These are phyloP conservation scores for Myzus persicae DNA, from an alignment of 1,140 invertebrate genomes.

Conservation along the genomic window DNA sequence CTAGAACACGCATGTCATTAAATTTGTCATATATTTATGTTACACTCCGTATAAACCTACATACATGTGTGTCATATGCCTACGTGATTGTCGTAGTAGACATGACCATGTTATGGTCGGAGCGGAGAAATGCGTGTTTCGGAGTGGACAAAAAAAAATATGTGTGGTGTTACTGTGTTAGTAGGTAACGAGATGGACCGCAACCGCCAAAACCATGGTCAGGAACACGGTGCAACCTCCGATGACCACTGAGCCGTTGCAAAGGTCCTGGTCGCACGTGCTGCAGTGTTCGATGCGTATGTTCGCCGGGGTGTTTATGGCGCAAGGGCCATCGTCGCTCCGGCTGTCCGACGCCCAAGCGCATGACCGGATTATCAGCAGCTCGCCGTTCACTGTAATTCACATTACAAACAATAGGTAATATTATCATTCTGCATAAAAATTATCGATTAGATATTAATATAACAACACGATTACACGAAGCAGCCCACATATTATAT, in stretches of 20 bases:
- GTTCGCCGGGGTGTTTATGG: conserved; percentile 65
- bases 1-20: no score
- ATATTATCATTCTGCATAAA: not conserved
- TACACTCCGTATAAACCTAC: no score
- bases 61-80: not conserved
- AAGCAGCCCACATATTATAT: no score
- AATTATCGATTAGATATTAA: not conserved
- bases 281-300: conserved; percentile 66
- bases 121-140: not conserved
- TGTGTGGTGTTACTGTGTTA: not conserved
- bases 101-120: not conserved
- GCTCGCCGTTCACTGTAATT: conserved; percentile 66
- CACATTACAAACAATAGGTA: not conserved
- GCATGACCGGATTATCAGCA: conserved; percentile 68
- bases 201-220: conserved; percentile 65
- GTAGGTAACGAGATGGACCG: conserved; percentile 61
- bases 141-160: not conserved
- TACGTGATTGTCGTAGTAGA: not conserved
- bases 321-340: conserved; percentile 67
- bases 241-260: conserved; percentile 63
- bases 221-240: conserved; percentile 64
- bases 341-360: conserved; percentile 67
- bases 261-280: conserved; percentile 63
- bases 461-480: not conserved
- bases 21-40: no score